phyloP scores from a whole-genome alignment of 2,113 vertebrate species.

The Cathartes aura region DNA sequence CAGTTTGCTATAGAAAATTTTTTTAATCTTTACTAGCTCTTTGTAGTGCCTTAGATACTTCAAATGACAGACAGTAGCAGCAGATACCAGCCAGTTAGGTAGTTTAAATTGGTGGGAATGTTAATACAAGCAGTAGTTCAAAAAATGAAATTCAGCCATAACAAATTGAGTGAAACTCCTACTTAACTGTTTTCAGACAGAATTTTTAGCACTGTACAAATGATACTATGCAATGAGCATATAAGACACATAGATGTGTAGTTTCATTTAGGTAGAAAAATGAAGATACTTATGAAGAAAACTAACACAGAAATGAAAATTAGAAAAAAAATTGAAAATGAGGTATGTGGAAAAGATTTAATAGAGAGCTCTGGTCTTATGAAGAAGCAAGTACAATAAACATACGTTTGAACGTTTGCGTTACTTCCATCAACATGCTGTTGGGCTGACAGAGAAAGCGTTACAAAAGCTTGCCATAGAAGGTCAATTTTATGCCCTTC shows the following conservation, averaged over 20 bases:
- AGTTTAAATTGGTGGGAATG: neutral
- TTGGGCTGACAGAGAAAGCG: neutral
- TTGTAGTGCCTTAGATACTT: neutral
- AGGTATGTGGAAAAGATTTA: fast-evolving
- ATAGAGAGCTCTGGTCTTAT: fast-evolving
- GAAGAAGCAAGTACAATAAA: neutral
- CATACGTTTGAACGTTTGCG: neutral
- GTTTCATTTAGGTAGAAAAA: neutral
- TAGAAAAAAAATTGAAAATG: neutral
- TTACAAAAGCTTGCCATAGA: neutral
- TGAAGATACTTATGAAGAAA: neutral
- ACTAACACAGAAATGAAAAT: neutral
- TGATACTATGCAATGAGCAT: neutral
- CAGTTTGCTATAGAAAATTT: neutral
- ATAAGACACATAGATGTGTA: neutral
- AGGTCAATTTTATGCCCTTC: neutral
- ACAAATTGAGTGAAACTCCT: neutral
- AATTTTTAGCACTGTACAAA: neutral
- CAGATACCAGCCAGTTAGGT: neutral
- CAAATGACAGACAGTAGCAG: neutral
- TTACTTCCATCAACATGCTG: neutral
- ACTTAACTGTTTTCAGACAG: neutral
- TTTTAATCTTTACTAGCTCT: neutral
- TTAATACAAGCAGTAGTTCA: neutral
- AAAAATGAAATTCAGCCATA: neutral